Evolutionary conservation across 2,797 vertebrate species (phyloP), one percentile per base, ranked within the genome.

Genomic region (Odontamblyopus rebecca): DNA sequence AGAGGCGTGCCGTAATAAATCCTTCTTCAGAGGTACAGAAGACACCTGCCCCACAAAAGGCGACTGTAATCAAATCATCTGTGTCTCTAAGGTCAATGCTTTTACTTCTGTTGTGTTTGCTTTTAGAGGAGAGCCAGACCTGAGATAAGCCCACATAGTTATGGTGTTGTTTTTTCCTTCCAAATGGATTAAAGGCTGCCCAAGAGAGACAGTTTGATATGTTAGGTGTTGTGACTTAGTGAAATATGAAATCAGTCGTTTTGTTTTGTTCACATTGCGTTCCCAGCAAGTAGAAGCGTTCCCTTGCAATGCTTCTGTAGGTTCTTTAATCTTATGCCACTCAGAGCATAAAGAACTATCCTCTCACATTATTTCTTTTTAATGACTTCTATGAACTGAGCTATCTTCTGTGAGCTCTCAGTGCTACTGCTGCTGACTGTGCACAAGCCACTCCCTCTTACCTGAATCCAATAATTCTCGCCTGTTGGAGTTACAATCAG

Each of bases 71-170:
- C 74, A 80, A 85, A 88, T 73, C 73, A 69, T 77, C 72, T 71
- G 63, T 59, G 79, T 76, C 73, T 56, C 30, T 50, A 61, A 63
- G 72, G 77, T 80, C 54, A 71, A 76, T 72, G 57, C 51, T 30
- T 85, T 88, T 87, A 87, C 87, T 86, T 65, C 81, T 82, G 82
- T 78, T 80, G 87, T 83, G 86, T 89, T 87, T 91, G 76, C 6
- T 19, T 78, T 71, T 79, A 72, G 67, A 77, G 76, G 60, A 59
- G 65, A 69, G 82, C 30, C 61, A 67, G 53, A 57, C 51, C 29
- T 53, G 2, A 50, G 61, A 50, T 15, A 51, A 67, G 44, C 41
- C 29, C 13, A 7, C 38, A 27, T 44, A 48, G 77, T 82, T 86
- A 86, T 82, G 82, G 80, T 68, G 72, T 84, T 1, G 13, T 48